phyloP scores from a whole-genome alignment of 2,888 invertebrate species.

The Nymphalis urticae region DNA sequence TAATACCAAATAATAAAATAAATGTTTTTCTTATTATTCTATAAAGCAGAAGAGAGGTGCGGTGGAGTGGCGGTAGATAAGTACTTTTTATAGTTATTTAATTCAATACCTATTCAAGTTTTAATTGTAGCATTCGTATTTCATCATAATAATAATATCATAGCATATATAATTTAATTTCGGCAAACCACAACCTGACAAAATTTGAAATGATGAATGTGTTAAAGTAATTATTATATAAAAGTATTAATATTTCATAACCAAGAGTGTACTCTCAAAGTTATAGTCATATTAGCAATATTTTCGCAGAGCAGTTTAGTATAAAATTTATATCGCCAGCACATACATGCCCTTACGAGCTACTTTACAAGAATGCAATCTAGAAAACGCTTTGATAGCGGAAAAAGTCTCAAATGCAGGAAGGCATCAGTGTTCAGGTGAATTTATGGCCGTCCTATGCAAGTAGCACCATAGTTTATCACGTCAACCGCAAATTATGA shows the following conservation, averaged over 20 bases:
- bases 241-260: background rate
- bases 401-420: constrained; percentile 43
- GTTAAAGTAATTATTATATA: background rate
- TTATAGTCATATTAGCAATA: background rate
- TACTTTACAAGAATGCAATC: constrained; percentile 37
- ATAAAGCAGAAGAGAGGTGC: no score
- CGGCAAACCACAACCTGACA: no score
- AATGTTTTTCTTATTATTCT: no score
- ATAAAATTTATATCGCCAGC: constrained; percentile 20
- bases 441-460: constrained; percentile 45
- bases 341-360: constrained; percentile 26
- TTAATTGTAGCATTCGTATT: no score
- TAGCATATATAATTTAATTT: no score
- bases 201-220: background rate
- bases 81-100: no score
- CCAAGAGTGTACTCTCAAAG: background rate
- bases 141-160: no score
- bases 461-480: constrained; percentile 44
- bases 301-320: constrained; percentile 6
- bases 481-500: constrained; percentile 46
- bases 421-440: constrained; percentile 43
- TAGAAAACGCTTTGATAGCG: constrained; percentile 41
- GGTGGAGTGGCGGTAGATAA: no score
- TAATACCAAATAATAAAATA: no score
- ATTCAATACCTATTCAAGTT: no score